phyloP scores from a whole-genome alignment of 2,797 vertebrate species.

The Triplophysa bombifrons region DNA sequence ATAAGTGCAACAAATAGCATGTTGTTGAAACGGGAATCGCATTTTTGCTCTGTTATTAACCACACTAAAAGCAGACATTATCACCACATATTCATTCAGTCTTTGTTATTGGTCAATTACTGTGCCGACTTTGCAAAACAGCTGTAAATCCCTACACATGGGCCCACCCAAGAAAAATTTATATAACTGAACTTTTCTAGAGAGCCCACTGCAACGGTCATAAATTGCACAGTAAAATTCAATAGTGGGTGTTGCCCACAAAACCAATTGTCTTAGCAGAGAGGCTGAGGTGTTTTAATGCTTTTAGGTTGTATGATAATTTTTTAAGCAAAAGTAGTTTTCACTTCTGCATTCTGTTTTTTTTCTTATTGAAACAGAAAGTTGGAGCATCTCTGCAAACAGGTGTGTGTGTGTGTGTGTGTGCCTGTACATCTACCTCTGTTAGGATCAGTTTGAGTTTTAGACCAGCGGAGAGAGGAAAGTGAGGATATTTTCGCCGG shows the following conservation, averaged over 20 bases:
- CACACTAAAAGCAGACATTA: slow-evolving; percentile 36
- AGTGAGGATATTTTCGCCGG: no score
- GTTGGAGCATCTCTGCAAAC: not conserved
- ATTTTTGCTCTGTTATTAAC: slow-evolving; percentile 21
- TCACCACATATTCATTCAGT: slow-evolving; percentile 21
- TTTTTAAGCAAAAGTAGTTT: no score
- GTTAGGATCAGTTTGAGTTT: no score
- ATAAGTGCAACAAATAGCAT: slow-evolving; percentile 30
- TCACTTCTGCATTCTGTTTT: not conserved
- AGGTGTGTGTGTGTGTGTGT: no score
- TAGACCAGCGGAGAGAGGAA: no score
- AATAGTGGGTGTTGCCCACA: slow-evolving; percentile 36
- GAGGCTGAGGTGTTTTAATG: slow-evolving; percentile 15
- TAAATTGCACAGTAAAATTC: slow-evolving; percentile 42
- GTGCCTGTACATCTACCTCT: no score
- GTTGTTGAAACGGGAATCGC: slow-evolving; percentile 42
- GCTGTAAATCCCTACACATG: slow-evolving; percentile 28
- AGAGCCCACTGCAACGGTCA: slow-evolving; percentile 26
- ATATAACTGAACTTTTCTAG: slow-evolving; percentile 36
- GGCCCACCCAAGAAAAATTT: slow-evolving; percentile 21
- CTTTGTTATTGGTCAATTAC: slow-evolving; percentile 17
- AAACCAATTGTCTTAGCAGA: slow-evolving; percentile 2
- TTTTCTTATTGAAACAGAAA: no score
- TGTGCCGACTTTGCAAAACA: slow-evolving; percentile 2
- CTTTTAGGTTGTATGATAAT: not conserved